Evolutionary conservation across 2,888 invertebrate species (phyloP), one percentile per base, ranked within the genome.

Genomic region (Ophion slaviceki): DNA sequence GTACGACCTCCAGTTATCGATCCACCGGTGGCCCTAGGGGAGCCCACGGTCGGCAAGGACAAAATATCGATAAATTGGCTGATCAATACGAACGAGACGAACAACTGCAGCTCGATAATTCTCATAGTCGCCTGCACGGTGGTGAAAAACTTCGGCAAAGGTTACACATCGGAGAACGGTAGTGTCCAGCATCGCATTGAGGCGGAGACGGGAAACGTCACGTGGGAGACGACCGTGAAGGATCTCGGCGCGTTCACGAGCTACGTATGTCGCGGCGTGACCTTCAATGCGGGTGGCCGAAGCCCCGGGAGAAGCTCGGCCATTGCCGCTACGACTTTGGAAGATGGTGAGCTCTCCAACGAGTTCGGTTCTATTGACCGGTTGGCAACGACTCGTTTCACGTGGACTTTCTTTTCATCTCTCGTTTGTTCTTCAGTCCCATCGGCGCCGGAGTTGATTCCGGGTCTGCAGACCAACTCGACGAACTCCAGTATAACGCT

Each of bases 231-330:
- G 14, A 89, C 87, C 3, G 85, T 93, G 2, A 17, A 68, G 1
- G 32, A 86, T 61, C 82, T 93, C 7, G 91, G 89, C 84, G 91
- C 93, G 11, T 92, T 88, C 71, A 92, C 92, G 20, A 80, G 40
- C 28, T 93, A 93, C 47, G 70, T 68, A 11, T 93, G 93, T 80
- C 84, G 80, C 24, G 91, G 90, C 24, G 79, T 84, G 7, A 86
- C 87, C 14, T 20, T 75, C 28, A 92, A 90, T 76, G 70, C 80
- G 6, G 90, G 84, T 45, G 91, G 91, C 8, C 62, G 76, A 10
- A 92, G 92, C 81, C 32, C 32, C 20, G 53, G 78, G 14, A 72
- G 28, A 20, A 92, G 92, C 36, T 10, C 59, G 4, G 14, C 28
- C 5, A 62, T 89, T 8, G 79, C 59, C n/a, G 82, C 86, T 10